Evolutionary conservation across 2,113 vertebrate genomes (phyloP), one percentile per base, ranked within the genome.

Genomic region (Mesoclemmys tuberculata): DNA sequence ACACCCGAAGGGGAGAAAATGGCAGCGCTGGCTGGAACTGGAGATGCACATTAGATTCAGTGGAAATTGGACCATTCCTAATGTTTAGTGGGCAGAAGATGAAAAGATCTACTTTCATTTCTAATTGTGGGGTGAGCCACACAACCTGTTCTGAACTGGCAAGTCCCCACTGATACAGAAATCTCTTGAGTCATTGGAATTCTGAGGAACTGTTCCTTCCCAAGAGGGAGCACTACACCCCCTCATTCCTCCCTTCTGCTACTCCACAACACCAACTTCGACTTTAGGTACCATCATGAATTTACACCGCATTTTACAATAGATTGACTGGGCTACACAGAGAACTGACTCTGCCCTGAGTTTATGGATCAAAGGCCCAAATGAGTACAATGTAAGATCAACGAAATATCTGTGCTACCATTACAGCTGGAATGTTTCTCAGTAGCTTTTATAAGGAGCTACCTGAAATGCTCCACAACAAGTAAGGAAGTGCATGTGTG

Each of bases 191-290:
- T 56, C 77, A 64, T 2, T 4, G 74, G 2, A 89, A 93, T 95
- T 96, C 96, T 96, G 92, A 96, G 58, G 90, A 81, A 21, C 88
- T 89, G 74, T 58, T 97, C 27, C 3, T 92, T 95, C 94, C 84
- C 95, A 88, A 93, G 87, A 95, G 95, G 96, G 95, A 95, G 96
- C 95, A 96, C 58, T 81, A 84, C 10, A 96, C 89, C 94, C 97
- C 95, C 9, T 3, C 13, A 19, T 97, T 92, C 93, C 90, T 96
- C 80, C 92, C 89, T 92, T 96, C 52, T 91, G 74, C 90, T 92
- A 35, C 84, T 93, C 82, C 46, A 78, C 84, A 84, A 75, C 88
- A 90, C 88, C 95, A 51, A 84, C 93, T 97, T 9, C 18, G 38
- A n/a, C 5, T 18, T 54, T 44, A 54, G 81, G 55, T 51, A 31